Evolutionary conservation across 2,888 invertebrate genomes (phyloP), one percentile per base, ranked within the genome.

Genomic region (Abrostola triplasia): DNA sequence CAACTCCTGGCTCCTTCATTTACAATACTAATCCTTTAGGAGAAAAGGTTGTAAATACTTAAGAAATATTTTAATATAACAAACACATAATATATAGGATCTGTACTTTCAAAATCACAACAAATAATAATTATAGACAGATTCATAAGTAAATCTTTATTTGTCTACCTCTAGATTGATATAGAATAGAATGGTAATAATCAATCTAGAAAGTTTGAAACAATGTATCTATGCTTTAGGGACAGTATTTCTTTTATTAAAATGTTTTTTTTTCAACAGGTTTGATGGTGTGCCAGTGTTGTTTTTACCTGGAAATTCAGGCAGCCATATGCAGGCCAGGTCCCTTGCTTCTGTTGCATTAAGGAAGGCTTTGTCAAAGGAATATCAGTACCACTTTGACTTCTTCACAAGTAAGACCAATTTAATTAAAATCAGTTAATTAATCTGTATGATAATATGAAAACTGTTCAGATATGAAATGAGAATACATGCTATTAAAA

Each of bases 281-380:
- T 98, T 98, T 91, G 95, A 95, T 84, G 99, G 99, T 0, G 97
- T 99, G 52, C 99, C 99, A 6, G 98, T 99, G 0, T 95, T 99
- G 54, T 99, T 98, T 92, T 95, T 99, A 64, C 99, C 99, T 12
- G 99, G 99, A 10, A 99, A 99, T 93, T 97, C 97, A 50, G 99
- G 99, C 0, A 99, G 99, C 48, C 96, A 97, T 84, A 98, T 97
- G 92, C 99, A 98, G 96, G 98, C 97, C 50, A 96, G 99, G 24
- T 99, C 99, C 0, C 87, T 99, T 64, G 99, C 98, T 37, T 99
- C 99, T 0, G 97, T 99, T 0, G 98, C 99, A 51, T 92, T 99
- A 58, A 95, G 98, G 67, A 99, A 98, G 93, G 96, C 97, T 8
- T 89, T 98, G 47, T 96, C 97, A 59, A 95, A 96, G 48, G 93